Base-by-base conservation (phyloP, 1,140 invertebrate genomes). In the Brachionus koreanus region DNA sequence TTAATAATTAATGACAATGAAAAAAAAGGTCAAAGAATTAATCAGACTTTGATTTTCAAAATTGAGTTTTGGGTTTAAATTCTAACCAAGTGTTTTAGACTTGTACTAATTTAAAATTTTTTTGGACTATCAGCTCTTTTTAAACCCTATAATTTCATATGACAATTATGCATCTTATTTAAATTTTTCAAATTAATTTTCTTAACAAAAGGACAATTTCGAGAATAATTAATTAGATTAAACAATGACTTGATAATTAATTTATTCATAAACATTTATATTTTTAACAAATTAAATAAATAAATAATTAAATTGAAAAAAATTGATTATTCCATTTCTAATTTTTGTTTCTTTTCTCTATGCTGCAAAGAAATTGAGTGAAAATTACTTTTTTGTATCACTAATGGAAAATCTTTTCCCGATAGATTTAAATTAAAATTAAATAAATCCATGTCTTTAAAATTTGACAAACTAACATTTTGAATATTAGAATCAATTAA, bases 391-490 rank as follows among this genome's bases (percentile, higher is more conserved):
- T 86, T 87, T 12, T 83, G 83, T 35, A 89, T 84, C 42, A 85
- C 83, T 39, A 89, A 84, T 2, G 89, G 87, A 29, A 86, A 84
- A 83, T 86, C 85, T 84, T 89, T 89, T 3, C 87, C 87, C 82
- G 84, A 86, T 23, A 89, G 84, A 84, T 86, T 88, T 4, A 89
- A 72, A 67, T 86, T 87, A 83, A 88, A 88, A 33, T 57, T 83
- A 23, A 86, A 82, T 12, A 84, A 61, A 0, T 84, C 52, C 6
- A 88, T 37, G 2, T 83, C 84, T 7, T 61, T 52, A 52, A 85
- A 83, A 35, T 85, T 81, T 13, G 49, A 23, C 5, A 76, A 49
- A 1, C 3, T 25, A 12, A 42, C n/a, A 82, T n/a, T 69, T 74
- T 19, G 42, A 3, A 57, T 19, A 10, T 37, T 25, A 82, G 23